phyloP scores from a whole-genome alignment of 2,113 vertebrate genomes.

The Perccottus glenii region DNA sequence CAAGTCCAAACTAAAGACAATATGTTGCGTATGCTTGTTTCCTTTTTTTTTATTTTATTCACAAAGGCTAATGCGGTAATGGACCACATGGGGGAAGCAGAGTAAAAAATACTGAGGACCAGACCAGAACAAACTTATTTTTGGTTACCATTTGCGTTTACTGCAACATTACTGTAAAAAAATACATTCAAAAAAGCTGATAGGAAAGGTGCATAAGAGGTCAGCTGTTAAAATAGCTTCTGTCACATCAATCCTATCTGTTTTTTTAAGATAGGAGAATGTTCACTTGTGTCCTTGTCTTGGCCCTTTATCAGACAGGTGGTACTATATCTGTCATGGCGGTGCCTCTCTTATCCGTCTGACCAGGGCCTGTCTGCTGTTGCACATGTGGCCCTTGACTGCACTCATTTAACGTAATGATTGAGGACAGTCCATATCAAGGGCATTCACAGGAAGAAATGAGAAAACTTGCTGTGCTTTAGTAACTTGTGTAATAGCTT shows the following conservation, averaged over 20 bases:
- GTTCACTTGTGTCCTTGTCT: neutral
- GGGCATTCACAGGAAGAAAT: neutral
- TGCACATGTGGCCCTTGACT: neutral
- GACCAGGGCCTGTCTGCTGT: neutral
- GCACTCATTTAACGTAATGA: neutral
- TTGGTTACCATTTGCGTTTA: neutral
- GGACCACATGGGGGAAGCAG: slow-evolving; percentile 65
- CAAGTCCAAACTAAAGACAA: slow-evolving; percentile 28
- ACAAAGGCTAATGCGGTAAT: slow-evolving; percentile 22
- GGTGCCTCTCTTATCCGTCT: slow-evolving; percentile 1
- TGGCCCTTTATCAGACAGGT: slow-evolving; percentile 2
- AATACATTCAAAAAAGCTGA: no score
- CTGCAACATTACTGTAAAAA: no score
- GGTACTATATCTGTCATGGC: neutral
- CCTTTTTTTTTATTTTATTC: slow-evolving; percentile 16
- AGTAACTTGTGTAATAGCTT: no score
- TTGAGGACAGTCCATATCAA: neutral
- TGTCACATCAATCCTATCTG: slow-evolving; percentile 1
- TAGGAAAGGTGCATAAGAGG: slow-evolving; percentile 1
- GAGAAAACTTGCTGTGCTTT: no score
- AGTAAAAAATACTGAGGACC: neutral
- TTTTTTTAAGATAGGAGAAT: neutral
- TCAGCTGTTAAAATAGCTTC: slow-evolving; percentile 3
- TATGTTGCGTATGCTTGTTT: slow-evolving; percentile 16
- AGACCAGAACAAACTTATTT: neutral